Conservation (phyloP, 2,113 vertebrate species). For the Campylorhamphus procurvoides region DNA sequence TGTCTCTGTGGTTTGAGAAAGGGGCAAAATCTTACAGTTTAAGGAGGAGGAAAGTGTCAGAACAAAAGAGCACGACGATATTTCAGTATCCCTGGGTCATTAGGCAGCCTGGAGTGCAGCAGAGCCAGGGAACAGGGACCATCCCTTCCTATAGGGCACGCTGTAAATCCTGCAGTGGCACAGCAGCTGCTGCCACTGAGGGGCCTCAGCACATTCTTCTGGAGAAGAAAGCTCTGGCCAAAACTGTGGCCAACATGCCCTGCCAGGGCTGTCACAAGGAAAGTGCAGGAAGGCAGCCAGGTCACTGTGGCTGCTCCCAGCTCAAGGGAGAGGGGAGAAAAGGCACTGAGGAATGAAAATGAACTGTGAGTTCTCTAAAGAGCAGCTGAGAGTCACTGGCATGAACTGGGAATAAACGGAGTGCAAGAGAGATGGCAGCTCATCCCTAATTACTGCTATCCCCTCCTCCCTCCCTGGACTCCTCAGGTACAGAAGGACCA, state of each 20-base stretch:
- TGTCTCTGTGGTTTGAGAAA: conserved; percentile 6
- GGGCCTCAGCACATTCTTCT: background rate
- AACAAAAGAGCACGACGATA: background rate
- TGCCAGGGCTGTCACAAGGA: background rate
- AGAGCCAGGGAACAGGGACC: background rate
- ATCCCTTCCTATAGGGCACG: background rate
- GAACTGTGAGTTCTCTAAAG: background rate
- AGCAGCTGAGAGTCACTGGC: background rate
- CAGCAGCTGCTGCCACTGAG: background rate
- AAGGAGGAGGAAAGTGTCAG: background rate
- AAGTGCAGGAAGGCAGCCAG: conserved; percentile 9
- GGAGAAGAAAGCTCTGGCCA: background rate
- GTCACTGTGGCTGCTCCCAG: background rate
- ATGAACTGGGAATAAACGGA: background rate
- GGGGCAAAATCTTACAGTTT: background rate
- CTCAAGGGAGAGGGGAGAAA: background rate
- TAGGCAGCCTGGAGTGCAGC: background rate
- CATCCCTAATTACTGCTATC: rapidly evolving
- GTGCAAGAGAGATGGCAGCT: background rate
- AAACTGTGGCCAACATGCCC: background rate
- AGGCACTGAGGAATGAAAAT: background rate
- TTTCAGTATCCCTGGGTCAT: background rate
- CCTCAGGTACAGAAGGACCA: background rate
- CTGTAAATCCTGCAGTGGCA: background rate
- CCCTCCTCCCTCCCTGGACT: background rate